These are phyloP conservation scores for Branchinecta lindahli DNA, from an alignment of 1,140 invertebrate species.

Conservation along the genomic window DNA sequence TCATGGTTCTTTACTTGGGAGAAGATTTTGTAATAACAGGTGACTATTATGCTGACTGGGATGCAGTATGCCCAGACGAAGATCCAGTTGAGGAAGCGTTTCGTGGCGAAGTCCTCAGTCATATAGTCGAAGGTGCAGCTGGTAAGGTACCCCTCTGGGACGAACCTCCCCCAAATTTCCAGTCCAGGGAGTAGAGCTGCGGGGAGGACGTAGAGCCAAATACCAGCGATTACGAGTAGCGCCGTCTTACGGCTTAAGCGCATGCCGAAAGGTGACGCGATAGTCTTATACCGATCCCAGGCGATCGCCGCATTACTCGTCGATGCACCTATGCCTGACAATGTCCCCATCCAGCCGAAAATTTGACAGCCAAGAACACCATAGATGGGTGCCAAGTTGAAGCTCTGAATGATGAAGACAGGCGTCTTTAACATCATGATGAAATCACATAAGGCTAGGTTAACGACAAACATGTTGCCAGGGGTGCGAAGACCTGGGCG, in stretches of 20 bases:
- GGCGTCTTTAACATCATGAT: conserved; percentile 27
- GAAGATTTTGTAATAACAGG: conserved; percentile 70
- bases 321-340: conserved; percentile 60
- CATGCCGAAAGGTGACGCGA: conserved; percentile 60
- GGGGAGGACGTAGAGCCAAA: conserved; percentile 60
- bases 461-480: conserved; percentile 34
- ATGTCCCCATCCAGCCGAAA: conserved; percentile 54
- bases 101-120: conserved; percentile 52
- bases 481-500: conserved; percentile 31
- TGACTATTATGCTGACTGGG: conserved; percentile 58
- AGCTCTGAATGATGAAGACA: conserved; percentile 26
- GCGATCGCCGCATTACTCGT: conserved; percentile 63
- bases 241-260: conserved; percentile 54
- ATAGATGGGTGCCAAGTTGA: conserved; percentile 42
- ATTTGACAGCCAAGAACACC: conserved; percentile 57
- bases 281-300: conserved; percentile 53
- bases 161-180: conserved; percentile 62
- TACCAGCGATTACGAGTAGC: conserved; percentile 47
- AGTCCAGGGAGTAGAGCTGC: conserved; percentile 60
- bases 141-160: conserved; percentile 69
- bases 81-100: conserved; percentile 52
- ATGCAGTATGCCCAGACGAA: conserved; percentile 61
- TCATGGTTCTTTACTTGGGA: conserved; percentile 71
- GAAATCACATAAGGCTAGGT: conserved; percentile 32
- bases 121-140: conserved; percentile 69